Evolutionary conservation across 2,113 vertebrate genomes (phyloP).

Genomic region (Oryzias javanicus): DNA sequence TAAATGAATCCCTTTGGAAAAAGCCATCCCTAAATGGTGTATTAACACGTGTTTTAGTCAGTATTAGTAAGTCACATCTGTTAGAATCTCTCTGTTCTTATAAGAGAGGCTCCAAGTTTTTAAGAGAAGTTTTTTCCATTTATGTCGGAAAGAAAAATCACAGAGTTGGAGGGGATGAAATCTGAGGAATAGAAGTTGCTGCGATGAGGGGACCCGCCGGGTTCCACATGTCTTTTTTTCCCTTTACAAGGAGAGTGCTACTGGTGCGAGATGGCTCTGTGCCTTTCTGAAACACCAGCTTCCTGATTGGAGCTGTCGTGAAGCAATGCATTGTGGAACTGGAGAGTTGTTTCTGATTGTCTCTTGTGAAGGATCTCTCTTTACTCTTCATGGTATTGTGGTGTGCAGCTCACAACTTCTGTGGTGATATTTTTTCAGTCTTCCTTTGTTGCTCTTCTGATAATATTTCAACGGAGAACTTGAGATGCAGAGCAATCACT

Average conservation of each 20-base stretch:
- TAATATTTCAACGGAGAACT: constrained; percentile 71
- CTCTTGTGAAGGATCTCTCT: constrained; percentile 62
- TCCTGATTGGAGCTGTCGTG: constrained; percentile 74
- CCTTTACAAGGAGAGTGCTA: constrained; percentile 81
- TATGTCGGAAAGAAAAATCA: constrained; percentile 77
- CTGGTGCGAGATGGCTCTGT: constrained; percentile 79
- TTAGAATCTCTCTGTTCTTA: constrained; percentile 69
- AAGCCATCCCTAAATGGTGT: constrained; percentile 82
- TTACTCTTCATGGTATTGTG: constrained; percentile 70
- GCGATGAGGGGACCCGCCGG: constrained; percentile 51
- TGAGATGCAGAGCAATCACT: constrained; percentile 69
- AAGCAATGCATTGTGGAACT: constrained; percentile 82
- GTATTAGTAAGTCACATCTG: constrained; percentile 75
- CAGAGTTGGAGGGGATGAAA: constrained; percentile 42
- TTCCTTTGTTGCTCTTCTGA: constrained; percentile 79
- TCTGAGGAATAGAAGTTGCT: constrained; percentile 53
- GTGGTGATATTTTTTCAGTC: constrained; percentile 74
- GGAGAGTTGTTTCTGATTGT: constrained; percentile 75
- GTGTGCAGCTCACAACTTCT: constrained; percentile 61
- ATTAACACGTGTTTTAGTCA: constrained; percentile 73
- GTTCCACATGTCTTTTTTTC: constrained; percentile 62
- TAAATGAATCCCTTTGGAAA: constrained; percentile 76
- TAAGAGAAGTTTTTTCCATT: constrained; percentile 77
- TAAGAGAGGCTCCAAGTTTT: constrained; percentile 64
- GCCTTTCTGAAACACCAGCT: constrained; percentile 83